A percentile compares a stretch with the other conserved stretches of the same genome.
Evolutionary conservation across 1,140 invertebrate species (phyloP).

Genomic region (Reticulitermes speratus): DNA sequence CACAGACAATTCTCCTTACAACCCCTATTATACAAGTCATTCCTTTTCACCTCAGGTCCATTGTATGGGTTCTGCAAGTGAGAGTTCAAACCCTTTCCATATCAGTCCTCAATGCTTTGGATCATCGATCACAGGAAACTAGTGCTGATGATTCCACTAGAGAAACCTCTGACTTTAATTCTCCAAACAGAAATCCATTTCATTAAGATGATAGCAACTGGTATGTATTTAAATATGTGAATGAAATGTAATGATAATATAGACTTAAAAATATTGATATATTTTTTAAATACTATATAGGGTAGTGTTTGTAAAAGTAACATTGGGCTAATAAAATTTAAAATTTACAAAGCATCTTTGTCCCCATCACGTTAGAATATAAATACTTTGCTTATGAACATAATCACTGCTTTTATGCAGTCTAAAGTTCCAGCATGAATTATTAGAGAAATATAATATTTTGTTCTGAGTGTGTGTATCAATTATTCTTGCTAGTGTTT

Average conservation of each 20-base stretch:
- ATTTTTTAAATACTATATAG: neutral
- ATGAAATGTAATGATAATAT: neutral
- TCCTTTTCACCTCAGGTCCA: neutral
- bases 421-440: too few relatives aligned
- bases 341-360: neutral
- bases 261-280: neutral
- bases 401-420: neutral
- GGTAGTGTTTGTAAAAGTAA: neutral
- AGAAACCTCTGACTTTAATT: neutral
- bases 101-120: neutral
- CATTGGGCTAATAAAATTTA: neutral
- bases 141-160: neutral
- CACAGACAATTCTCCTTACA: neutral
- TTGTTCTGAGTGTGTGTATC: too few relatives aligned
- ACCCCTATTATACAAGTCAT: neutral
- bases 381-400: neutral
- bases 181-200: neutral
- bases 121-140: neutral
- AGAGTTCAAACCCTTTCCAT: neutral
- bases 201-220: neutral
- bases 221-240: neutral
- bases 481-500: neutral
- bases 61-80: neutral
- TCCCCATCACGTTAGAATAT: neutral
- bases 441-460: too few relatives aligned